phyloP scores from a whole-genome alignment of 2,797 vertebrate species.

The Myotis planiceps region DNA sequence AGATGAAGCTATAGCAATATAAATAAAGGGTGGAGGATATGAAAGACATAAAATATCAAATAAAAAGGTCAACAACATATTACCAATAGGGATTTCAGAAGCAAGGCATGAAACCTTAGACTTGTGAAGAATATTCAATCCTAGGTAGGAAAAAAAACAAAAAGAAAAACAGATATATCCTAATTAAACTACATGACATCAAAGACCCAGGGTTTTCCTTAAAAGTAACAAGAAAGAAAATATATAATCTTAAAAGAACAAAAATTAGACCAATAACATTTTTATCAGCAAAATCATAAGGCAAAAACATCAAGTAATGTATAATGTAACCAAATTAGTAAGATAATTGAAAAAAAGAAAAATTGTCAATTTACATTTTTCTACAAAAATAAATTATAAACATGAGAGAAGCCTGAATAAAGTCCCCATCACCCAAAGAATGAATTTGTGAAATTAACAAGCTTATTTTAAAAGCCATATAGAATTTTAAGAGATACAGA shows the following conservation, averaged over 20 bases:
- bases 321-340: neutral
- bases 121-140: neutral
- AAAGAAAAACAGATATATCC: neutral
- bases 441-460: neutral
- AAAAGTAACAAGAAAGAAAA: neutral
- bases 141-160: neutral
- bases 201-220: neutral
- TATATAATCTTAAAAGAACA: neutral
- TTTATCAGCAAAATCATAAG: neutral
- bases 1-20: neutral
- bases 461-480: neutral
- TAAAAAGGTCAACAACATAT: neutral
- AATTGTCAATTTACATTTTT: neutral
- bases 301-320: neutral
- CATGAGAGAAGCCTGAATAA: neutral
- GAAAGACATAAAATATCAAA: neutral
- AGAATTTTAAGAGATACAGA: neutral
- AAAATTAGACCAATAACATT: neutral
- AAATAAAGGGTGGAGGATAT: neutral
- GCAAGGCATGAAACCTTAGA: neutral
- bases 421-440: neutral
- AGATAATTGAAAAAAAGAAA: neutral
- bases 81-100: neutral
- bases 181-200: neutral
- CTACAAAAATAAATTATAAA: neutral